Conservation (phyloP, 1,140 invertebrate species). For the Drosophila pandora region DNA sequence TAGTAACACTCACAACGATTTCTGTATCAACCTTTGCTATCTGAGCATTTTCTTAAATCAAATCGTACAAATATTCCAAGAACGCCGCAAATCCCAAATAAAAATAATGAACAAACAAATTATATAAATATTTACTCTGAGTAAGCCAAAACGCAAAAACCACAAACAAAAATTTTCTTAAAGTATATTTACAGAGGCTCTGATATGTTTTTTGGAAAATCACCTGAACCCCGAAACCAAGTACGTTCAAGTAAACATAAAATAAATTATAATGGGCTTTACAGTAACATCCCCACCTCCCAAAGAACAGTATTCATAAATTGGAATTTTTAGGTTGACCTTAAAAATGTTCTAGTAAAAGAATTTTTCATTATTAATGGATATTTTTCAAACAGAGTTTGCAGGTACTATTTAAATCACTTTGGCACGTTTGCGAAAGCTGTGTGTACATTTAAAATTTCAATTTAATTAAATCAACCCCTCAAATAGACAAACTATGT, state of each 20-base stretch:
- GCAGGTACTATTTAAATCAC: not conserved
- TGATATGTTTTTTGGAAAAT: not conserved
- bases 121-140: not conserved
- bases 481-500: conserved; percentile 6
- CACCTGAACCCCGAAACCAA: not conserved
- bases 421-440: not conserved
- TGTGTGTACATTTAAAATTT: conserved; percentile 12
- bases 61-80: not conserved
- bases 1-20: not conserved
- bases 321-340: too few relatives aligned
- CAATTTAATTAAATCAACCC: conserved; percentile 20
- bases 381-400: not conserved
- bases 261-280: not conserved
- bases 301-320: too few relatives aligned
- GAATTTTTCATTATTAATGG: too few relatives aligned
- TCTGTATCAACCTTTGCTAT: not conserved
- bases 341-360: too few relatives aligned
- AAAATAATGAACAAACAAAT: not conserved
- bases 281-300: not conserved
- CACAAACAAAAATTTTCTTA: not conserved
- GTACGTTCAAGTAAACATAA: conserved; percentile 5
- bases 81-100: not conserved
- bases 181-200: not conserved
- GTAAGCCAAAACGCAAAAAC: not conserved
- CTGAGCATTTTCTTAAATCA: too few relatives aligned